Base-by-base conservation (phyloP, 2,113 vertebrate genomes). In the Phasianus colchicus region DNA sequence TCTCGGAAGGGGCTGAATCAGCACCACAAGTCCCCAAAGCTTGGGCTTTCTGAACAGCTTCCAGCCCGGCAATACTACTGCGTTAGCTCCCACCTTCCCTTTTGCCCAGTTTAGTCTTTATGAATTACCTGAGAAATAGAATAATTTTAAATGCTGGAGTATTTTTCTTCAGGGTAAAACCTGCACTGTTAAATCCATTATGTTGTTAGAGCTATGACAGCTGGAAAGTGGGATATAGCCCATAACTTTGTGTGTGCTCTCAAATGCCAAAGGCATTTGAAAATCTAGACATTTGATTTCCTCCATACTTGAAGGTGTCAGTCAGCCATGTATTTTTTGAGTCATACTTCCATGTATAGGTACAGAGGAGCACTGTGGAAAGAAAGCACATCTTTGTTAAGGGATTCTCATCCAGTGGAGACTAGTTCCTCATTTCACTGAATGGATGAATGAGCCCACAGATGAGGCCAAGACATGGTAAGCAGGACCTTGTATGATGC, bases 1-100 rank as follows among this genome's bases (percentile, higher is more conserved):
- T 96, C 73, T 81, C 22, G 50, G 77, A 93, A 93, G 2, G n/a
- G 90, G 95, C 95, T 96, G 95, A 96, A 92, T 96, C 95, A 93
- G 95, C 96, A 95, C 79, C 34, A 3, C 71, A 88, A 65, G 89
- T 96, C 93, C 95, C 92, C 83, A 92, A 83, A 96, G 88, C 92
- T 22, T 78, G 65, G 73, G 61, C 65, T 90, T 96, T 94, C 90
- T 96, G 90, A 93, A 64, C 91, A 74, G 77, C 0, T 0, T 90
- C 88, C 92, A 96, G 55, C 52, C 61, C 2, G 0, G 86, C 13
- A 11, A 86, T 84, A 88, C 88, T 94, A 84, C 86, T 66, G 90
- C 73, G 65, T 94, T 74, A 95, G 83, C 88, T 94, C 89, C 69
- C 57, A 83, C 65, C 73, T 95, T 93, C 86, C 76, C 76, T 92